These are phyloP conservation scores for Desoria tigrina DNA, from an alignment of 2,888 invertebrate species.

Conservation along the genomic window DNA sequence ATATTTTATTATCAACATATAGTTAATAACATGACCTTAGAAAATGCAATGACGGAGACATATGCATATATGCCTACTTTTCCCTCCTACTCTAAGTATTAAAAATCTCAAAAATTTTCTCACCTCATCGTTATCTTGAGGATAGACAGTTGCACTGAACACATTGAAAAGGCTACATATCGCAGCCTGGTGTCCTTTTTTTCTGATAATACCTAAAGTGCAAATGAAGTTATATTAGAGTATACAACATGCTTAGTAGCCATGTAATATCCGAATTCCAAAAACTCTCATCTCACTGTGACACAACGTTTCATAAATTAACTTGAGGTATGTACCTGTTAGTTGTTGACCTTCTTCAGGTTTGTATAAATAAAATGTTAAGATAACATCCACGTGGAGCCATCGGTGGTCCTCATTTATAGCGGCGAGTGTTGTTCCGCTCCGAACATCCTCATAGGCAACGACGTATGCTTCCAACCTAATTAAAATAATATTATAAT, in stretches of 20 bases:
- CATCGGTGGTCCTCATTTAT: slow-evolving; percentile 44
- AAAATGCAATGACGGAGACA: too few relatives aligned
- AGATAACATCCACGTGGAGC: slow-evolving; percentile 38
- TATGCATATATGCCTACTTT: background rate
- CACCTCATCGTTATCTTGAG: slow-evolving; percentile 30
- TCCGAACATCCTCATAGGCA: slow-evolving; percentile 26
- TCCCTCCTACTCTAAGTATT: background rate
- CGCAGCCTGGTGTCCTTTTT: slow-evolving; percentile 34
- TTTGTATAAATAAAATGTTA: slow-evolving; percentile 33
- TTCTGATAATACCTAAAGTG: slow-evolving; percentile 34
- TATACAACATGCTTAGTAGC: too few relatives aligned
- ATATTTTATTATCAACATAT: too few relatives aligned
- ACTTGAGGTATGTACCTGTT: slow-evolving; percentile 37
- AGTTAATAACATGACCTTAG: too few relatives aligned
- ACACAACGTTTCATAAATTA: background rate
- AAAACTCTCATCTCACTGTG: background rate
- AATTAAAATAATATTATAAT: background rate
- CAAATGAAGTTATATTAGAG: too few relatives aligned
- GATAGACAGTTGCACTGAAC: slow-evolving; percentile 37
- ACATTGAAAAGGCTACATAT: slow-evolving; percentile 37
- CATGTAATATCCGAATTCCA: too few relatives aligned
- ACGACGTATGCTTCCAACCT: slow-evolving; percentile 39
- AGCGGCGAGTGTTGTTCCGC: slow-evolving; percentile 19
- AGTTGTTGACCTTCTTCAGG: slow-evolving; percentile 33
- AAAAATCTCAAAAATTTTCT: background rate